Evolutionary conservation across 1,140 invertebrate species (phyloP).

Genomic region (Drosophila nikananu): DNA sequence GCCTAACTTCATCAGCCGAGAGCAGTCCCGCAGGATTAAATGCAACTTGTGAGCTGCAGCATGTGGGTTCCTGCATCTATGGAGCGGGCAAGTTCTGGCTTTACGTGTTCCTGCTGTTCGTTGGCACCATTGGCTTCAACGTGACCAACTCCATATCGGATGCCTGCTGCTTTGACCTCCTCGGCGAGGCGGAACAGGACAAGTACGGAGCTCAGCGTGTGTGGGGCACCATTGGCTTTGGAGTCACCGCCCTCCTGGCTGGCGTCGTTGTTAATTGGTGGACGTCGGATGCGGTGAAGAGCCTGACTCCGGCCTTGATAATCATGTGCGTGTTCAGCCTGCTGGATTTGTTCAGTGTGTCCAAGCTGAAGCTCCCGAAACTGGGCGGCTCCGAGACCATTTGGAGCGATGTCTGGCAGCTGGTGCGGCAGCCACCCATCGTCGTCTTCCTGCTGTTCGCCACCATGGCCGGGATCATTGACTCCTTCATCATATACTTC

Average conservation of each 20-base stretch:
- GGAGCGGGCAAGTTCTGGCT: slow-evolving; percentile 89
- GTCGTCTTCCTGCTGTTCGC: slow-evolving; percentile 90
- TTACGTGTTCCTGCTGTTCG: slow-evolving; percentile 89
- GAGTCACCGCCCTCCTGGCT: slow-evolving; percentile 88
- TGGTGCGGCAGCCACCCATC: slow-evolving; percentile 88
- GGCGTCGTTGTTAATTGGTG: slow-evolving; percentile 89
- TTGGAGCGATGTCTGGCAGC: slow-evolving; percentile 87
- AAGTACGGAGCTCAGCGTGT: slow-evolving; percentile 92
- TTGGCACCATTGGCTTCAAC: slow-evolving; percentile 91
- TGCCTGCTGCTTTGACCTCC: slow-evolving; percentile 92
- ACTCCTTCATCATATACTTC: slow-evolving; percentile 92
- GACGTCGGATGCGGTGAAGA: slow-evolving; percentile 86
- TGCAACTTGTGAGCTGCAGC: slow-evolving; percentile 28
- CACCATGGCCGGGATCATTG: slow-evolving; percentile 90
- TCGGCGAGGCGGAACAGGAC: slow-evolving; percentile 88
- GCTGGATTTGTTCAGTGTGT: slow-evolving; percentile 89
- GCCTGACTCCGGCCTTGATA: slow-evolving; percentile 90
- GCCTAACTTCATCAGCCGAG: slow-evolving; percentile 1
- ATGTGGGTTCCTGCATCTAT: slow-evolving; percentile 85
- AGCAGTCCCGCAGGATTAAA: slow-evolving; percentile 19
- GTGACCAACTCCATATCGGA: slow-evolving; percentile 92
- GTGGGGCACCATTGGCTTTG: slow-evolving; percentile 92
- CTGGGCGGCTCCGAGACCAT: slow-evolving; percentile 89
- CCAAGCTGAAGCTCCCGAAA: slow-evolving; percentile 87
- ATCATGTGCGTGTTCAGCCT: slow-evolving; percentile 88